Evolutionary conservation across 1,140 invertebrate species (phyloP).

Genomic region (Doryteuthis pealeii): DNA sequence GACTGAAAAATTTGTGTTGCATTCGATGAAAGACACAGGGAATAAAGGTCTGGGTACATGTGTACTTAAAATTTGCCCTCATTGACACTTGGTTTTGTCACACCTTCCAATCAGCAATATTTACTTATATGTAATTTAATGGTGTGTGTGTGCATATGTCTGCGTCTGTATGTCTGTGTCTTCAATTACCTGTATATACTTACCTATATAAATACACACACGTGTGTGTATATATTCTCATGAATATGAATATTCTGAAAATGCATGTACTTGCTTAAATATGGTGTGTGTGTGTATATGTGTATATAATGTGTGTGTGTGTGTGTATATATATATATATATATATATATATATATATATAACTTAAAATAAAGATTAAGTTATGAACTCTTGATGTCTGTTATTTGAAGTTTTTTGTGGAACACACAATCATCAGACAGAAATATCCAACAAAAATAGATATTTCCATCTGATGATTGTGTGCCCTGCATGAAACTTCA

Average conservation of each 20-base stretch:
- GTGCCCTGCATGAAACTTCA: no score
- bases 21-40: no score
- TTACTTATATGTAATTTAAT: constrained; percentile 10
- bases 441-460: no score
- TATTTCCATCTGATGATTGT: no score
- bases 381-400: background rate
- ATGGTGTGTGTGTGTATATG: constrained; percentile 16
- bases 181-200: background rate
- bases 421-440: no score
- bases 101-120: background rate
- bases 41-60: no score
- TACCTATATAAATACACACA: background rate
- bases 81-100: no score
- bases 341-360: constrained; percentile 18
- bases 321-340: constrained; percentile 16
- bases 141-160: constrained; percentile 9
- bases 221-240: constrained; percentile 11
- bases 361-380: no score
- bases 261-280: background rate
- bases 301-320: constrained; percentile 19
- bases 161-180: background rate
- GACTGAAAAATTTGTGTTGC: no score
- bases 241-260: background rate
- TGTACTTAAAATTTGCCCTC: no score
- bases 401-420: no score